Percentiles rank a stretch among this genome's conserved stretches.
phyloP scores from a whole-genome alignment of 23 tunicate species.

The Oikopleura vanhoeffeni region DNA sequence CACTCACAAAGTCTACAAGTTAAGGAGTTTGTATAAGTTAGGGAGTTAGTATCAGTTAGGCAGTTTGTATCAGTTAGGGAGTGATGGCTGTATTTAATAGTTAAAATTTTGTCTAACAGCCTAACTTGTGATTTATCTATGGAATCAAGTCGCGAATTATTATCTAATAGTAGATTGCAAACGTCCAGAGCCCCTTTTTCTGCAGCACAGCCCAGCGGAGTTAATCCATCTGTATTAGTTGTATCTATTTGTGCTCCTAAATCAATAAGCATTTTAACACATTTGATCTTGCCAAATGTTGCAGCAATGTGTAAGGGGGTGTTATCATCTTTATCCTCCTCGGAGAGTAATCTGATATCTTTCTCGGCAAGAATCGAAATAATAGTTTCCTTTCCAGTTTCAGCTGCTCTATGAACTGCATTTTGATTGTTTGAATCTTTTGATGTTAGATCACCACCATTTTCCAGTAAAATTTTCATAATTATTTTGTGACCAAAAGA shows the following conservation, averaged over 20 bases:
- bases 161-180: slow-evolving; percentile 26
- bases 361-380: slow-evolving; percentile 32
- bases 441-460: slow-evolving; percentile 47
- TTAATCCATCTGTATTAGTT: slow-evolving; percentile 29
- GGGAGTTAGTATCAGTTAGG: too few relatives aligned
- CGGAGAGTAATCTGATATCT: slow-evolving; percentile 42
- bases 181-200: slow-evolving; percentile 51
- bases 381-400: slow-evolving; percentile 41
- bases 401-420: slow-evolving; percentile 46
- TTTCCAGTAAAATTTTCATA: slow-evolving; percentile 45
- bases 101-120: too few relatives aligned
- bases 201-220: slow-evolving; percentile 42
- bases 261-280: too few relatives aligned
- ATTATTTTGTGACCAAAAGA: slow-evolving; percentile 52
- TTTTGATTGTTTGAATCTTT: slow-evolving; percentile 61
- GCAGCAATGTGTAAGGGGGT: slow-evolving; percentile 56
- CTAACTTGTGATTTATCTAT: neutral
- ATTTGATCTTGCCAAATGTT: too few relatives aligned
- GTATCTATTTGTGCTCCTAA: neutral
- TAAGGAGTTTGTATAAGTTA: too few relatives aligned
- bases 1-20: too few relatives aligned
- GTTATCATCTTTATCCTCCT: slow-evolving; percentile 59
- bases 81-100: too few relatives aligned
- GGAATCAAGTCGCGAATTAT: slow-evolving; percentile 38
- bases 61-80: too few relatives aligned